A percentile compares a stretch with the other conserved stretches of the same genome.
These are phyloP conservation scores for Acromyrmex charruanus DNA, from an alignment of 1,140 invertebrate genomes.

Conservation along the genomic window DNA sequence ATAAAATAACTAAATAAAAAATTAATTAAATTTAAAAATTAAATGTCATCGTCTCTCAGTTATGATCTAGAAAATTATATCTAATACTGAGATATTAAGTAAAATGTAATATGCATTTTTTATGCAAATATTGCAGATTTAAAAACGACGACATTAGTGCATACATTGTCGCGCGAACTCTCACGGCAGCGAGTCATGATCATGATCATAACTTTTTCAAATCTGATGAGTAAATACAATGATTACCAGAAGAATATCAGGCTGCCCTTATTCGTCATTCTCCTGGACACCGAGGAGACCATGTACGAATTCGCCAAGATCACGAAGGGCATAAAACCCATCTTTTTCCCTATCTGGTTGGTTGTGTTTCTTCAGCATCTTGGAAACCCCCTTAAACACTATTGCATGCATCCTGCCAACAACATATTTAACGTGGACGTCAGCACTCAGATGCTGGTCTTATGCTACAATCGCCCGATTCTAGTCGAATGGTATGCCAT, in stretches of 20 bases:
- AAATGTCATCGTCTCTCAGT: not conserved
- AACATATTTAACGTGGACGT: slow-evolving; percentile 70
- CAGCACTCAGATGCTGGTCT: slow-evolving; percentile 72
- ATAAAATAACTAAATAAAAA: not conserved
- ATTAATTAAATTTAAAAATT: not conserved
- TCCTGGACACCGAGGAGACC: slow-evolving; percentile 52
- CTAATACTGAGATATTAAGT: not conserved
- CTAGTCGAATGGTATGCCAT: slow-evolving; percentile 73
- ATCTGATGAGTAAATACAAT: slow-evolving; percentile 37
- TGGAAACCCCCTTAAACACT: not conserved
- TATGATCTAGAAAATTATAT: not conserved
- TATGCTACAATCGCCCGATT: slow-evolving; percentile 64
- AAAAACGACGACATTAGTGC: not conserved
- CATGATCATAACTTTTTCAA: slow-evolving; percentile 55
- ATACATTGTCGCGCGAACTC: slow-evolving; percentile 44
- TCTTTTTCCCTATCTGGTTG: slow-evolving; percentile 71
- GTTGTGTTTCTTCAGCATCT: slow-evolving; percentile 67
- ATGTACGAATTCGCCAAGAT: slow-evolving; percentile 58
- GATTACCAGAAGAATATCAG: slow-evolving; percentile 1
- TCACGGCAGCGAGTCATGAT: slow-evolving; percentile 61
- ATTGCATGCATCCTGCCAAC: slow-evolving; percentile 58
- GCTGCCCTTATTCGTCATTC: slow-evolving; percentile 72
- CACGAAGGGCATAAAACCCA: slow-evolving; percentile 57
- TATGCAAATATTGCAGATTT: slow-evolving; percentile 3
- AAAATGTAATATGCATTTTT: not conserved